Conservation (phyloP, 92 coral and sea anemone species). For the Pocillopora grandis region DNA sequence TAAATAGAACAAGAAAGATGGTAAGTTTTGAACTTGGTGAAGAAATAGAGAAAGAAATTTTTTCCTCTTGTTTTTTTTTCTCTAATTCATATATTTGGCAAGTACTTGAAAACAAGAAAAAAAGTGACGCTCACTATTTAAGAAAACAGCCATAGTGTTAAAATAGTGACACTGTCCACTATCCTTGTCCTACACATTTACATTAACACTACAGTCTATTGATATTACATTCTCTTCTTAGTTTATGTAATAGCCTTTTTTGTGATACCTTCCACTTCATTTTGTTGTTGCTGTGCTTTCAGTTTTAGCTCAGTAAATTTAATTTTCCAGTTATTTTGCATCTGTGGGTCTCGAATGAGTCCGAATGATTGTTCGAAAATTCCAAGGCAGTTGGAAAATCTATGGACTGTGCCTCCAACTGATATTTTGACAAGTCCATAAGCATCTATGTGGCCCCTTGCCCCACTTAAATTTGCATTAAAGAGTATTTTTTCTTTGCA, state of each 20-base stretch:
- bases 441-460: slow-evolving; percentile 68
- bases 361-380: slow-evolving; percentile 97
- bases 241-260: slow-evolving; percentile 29
- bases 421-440: slow-evolving; percentile 85
- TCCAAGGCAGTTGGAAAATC: slow-evolving; percentile 77
- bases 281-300: slow-evolving; percentile 68
- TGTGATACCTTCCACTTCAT: slow-evolving; percentile 36
- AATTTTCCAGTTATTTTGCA: slow-evolving; percentile 94
- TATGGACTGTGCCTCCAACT: slow-evolving; percentile 94
- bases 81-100: no score
- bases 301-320: slow-evolving; percentile 87
- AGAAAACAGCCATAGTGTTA: no score
- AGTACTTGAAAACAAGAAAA: no score
- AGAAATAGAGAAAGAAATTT: no score
- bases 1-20: no score
- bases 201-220: neutral
- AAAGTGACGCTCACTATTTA: no score
- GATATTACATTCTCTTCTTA: neutral
- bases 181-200: neutral
- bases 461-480: slow-evolving; percentile 76
- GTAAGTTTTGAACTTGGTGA: no score
- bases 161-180: no score
- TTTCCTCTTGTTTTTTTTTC: no score
- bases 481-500: slow-evolving; percentile 75
- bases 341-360: slow-evolving; percentile 85